Evolutionary conservation across 2,888 invertebrate genomes (phyloP).

Genomic region (Homarus gammarus): DNA sequence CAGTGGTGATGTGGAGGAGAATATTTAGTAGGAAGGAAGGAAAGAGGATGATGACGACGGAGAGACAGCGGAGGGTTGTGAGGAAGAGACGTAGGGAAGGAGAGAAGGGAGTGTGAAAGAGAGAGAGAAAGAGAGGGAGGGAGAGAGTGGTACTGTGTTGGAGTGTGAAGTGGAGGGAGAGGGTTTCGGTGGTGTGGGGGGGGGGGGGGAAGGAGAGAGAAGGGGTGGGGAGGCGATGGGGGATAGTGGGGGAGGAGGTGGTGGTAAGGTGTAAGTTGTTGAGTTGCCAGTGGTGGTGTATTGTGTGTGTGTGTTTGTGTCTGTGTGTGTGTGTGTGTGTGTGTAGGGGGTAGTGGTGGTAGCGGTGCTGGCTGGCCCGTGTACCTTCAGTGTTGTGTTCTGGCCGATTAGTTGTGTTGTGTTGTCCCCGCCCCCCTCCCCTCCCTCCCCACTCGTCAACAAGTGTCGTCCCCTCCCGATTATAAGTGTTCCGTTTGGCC

Average conservation of each 20-base stretch:
- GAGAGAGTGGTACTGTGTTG: neutral
- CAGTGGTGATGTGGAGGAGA: too few species aligned
- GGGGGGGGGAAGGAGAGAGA: neutral
- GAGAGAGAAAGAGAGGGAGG: slow-evolving; percentile 4
- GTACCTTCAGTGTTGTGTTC: too few species aligned
- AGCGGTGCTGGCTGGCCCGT: too few species aligned
- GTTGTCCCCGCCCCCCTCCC: too few species aligned
- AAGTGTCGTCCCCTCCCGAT: too few species aligned
- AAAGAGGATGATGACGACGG: too few species aligned
- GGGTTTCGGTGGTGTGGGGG: neutral
- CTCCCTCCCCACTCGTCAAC: too few species aligned
- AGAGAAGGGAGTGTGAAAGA: neutral
- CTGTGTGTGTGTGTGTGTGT: neutral
- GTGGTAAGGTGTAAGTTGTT: neutral
- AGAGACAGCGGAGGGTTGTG: too few species aligned
- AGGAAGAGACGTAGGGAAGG: neutral
- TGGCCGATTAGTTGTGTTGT: too few species aligned
- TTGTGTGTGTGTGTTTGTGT: neutral
- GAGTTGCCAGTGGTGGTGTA: neutral
- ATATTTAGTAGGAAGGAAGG: too few species aligned
- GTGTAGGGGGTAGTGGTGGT: neutral
- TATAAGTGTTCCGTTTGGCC: too few species aligned
- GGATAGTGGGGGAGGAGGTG: neutral
- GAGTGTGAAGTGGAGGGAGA: too few species aligned
- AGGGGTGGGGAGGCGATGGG: neutral